phyloP scores from a whole-genome alignment of 1,140 invertebrate genomes.

The Ceratoteleas bidentatus region DNA sequence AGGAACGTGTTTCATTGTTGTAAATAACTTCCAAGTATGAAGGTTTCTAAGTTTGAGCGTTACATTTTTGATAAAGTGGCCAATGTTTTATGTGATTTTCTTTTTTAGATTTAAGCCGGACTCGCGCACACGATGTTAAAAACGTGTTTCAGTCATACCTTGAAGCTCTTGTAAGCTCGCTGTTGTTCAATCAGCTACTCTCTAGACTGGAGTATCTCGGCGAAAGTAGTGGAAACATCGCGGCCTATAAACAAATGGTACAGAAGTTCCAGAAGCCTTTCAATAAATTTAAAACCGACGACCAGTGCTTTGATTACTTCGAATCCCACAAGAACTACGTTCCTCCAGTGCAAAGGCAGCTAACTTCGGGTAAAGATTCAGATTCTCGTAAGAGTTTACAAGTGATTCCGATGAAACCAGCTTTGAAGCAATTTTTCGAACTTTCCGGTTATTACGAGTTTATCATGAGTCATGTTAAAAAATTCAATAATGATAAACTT shows the following conservation, averaged over 20 bases:
- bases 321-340: neutral
- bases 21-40: too few relatives aligned
- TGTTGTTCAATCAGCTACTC: neutral
- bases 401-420: neutral
- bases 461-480: neutral
- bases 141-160: neutral
- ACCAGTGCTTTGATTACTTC: neutral
- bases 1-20: too few relatives aligned
- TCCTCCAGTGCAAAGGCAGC: neutral
- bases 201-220: neutral
- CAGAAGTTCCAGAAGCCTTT: neutral
- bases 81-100: neutral
- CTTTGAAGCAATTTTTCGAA: neutral
- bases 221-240: neutral
- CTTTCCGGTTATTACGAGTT: neutral
- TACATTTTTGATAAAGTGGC: neutral
- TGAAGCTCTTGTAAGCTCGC: neutral
- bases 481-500: neutral
- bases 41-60: neutral
- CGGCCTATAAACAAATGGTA: neutral
- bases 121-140: conserved; percentile 6
- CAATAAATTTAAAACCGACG: neutral
- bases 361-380: too few relatives aligned
- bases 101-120: neutral
- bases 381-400: neutral